Evolutionary conservation across 92 coral and sea anemone species (phyloP).

Genomic region (Palythoa grandiflora): DNA sequence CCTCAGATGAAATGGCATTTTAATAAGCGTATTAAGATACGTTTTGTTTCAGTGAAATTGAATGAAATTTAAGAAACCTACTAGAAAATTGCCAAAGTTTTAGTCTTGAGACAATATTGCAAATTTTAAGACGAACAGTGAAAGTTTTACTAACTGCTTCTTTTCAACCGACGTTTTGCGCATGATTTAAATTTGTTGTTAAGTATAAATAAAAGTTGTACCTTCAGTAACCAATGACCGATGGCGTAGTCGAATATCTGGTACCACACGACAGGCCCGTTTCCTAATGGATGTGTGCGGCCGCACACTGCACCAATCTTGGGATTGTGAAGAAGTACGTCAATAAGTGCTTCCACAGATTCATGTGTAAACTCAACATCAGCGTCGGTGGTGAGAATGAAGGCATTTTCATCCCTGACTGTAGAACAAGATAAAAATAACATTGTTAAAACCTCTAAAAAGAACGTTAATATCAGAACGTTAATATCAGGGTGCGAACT

Average conservation of each 20-base stretch:
- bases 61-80: neutral
- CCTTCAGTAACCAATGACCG: conserved; percentile 99
- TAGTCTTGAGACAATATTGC: too few relatives aligned
- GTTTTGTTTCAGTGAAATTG: neutral
- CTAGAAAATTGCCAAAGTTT: neutral
- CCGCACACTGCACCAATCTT: conserved; percentile 94
- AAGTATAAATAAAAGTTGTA: neutral
- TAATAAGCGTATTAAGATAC: too few relatives aligned
- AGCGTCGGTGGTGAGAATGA: conserved; percentile 97
- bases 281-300: conserved; percentile 92
- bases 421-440: neutral
- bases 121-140: too few relatives aligned
- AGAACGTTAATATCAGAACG: neutral
- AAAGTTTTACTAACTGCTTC: too few relatives aligned
- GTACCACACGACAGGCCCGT: conserved; percentile 95
- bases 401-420: conserved; percentile 91
- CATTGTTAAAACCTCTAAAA: neutral
- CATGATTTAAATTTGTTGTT: too few relatives aligned
- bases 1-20: neutral
- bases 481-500: too few relatives aligned
- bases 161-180: too few relatives aligned
- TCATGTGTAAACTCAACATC: conserved; percentile 89
- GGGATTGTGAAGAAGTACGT: conserved; percentile 83
- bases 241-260: conserved; percentile 96
- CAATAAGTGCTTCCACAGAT: conserved; percentile 92